Evolutionary conservation across 2,113 vertebrate genomes (phyloP).

Genomic region (Coregonus clupeaformis): DNA sequence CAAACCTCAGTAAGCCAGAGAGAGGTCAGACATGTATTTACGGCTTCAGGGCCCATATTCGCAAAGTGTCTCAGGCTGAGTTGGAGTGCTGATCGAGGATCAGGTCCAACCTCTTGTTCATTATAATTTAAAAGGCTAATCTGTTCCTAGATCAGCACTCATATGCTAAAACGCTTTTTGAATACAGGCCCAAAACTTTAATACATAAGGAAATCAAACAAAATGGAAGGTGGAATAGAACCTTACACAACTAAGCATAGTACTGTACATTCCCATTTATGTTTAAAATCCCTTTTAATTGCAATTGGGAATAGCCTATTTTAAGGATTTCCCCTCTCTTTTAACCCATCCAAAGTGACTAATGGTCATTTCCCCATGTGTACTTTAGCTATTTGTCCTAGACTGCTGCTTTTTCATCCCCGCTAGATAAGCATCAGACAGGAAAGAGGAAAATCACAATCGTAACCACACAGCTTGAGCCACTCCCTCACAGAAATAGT

Average conservation of each 20-base stretch:
- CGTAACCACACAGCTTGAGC: slow-evolving; percentile 16
- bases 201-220: neutral
- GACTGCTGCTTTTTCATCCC: slow-evolving; percentile 54
- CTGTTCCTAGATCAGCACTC: too few relatives aligned
- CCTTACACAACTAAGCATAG: neutral
- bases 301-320: neutral
- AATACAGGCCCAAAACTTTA: too few relatives aligned
- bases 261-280: slow-evolving; percentile 1
- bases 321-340: slow-evolving; percentile 27
- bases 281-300: neutral
- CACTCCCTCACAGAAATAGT: slow-evolving; percentile 49
- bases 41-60: too few relatives aligned
- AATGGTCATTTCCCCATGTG: slow-evolving; percentile 41
- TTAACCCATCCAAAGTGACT: slow-evolving; percentile 24
- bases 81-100: too few relatives aligned
- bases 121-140: too few relatives aligned
- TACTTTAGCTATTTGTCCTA: slow-evolving; percentile 36
- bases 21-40: neutral
- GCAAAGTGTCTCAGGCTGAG: too few relatives aligned
- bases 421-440: slow-evolving; percentile 63
- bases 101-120: too few relatives aligned
- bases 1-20: neutral
- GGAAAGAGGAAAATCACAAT: slow-evolving; percentile 64
- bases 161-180: too few relatives aligned
- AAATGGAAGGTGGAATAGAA: neutral